phyloP scores from a whole-genome alignment of 2,797 vertebrate species.

The Chelmon rostratus region DNA sequence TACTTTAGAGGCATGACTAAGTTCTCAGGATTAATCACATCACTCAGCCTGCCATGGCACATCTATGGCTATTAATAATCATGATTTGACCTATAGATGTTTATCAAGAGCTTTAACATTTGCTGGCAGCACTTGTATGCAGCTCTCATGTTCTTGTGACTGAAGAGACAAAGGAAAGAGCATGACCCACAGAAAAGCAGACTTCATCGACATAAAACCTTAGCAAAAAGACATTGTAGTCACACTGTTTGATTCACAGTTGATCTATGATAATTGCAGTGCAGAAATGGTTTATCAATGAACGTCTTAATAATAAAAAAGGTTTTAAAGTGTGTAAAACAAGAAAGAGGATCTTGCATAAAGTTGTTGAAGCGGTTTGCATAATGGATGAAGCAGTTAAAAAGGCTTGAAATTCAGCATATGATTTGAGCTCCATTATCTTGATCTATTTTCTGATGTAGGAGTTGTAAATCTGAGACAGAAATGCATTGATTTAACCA shows the following conservation, averaged over 20 bases:
- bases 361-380: slow-evolving; percentile 1
- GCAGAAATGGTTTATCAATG: slow-evolving; percentile 2
- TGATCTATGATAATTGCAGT: slow-evolving; percentile 29
- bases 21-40: slow-evolving; percentile 18
- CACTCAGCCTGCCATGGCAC: not conserved
- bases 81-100: slow-evolving; percentile 10
- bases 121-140: slow-evolving; percentile 14
- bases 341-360: not conserved
- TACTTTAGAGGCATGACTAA: not conserved
- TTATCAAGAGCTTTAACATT: slow-evolving; percentile 14
- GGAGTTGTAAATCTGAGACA: slow-evolving; percentile 5
- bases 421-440: not conserved
- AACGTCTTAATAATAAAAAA: slow-evolving; percentile 18
- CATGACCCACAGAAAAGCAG: slow-evolving; percentile 1
- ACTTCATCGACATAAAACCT: slow-evolving; percentile 12
- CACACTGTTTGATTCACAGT: slow-evolving; percentile 28
- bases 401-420: slow-evolving; percentile 1
- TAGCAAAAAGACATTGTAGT: not conserved
- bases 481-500: slow-evolving; percentile 1
- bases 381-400: slow-evolving; percentile 3
- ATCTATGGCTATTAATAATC: not conserved
- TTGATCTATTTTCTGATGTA: slow-evolving; percentile 21
- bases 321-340: not conserved
- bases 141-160: slow-evolving; percentile 20
- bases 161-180: slow-evolving; percentile 18